These are phyloP conservation scores for Aphaenogaster floridana DNA, from an alignment of 1,140 invertebrate species.

Conservation along the genomic window DNA sequence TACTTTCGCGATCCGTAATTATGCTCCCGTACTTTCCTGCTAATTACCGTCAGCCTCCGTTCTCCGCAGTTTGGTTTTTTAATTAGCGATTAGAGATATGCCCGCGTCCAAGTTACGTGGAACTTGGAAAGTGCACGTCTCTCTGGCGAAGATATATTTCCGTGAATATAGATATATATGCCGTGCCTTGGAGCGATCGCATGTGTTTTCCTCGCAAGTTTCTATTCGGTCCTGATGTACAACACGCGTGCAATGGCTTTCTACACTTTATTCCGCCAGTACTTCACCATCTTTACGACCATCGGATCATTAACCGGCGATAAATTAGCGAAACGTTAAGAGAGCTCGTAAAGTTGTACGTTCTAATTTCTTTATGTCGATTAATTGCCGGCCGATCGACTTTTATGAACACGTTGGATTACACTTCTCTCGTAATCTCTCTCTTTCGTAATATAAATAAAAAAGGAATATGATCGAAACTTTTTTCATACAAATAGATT, in stretches of 20 bases:
- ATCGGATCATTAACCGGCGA: constrained; percentile 56
- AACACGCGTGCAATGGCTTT: constrained; percentile 44
- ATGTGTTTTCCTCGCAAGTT: constrained; percentile 34
- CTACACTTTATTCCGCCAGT: constrained; percentile 57
- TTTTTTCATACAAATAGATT: not conserved
- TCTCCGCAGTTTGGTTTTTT: constrained; percentile 29
- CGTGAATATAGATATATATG: constrained; percentile 8
- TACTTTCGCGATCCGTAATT: constrained; percentile 77
- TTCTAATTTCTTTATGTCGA: constrained; percentile 42
- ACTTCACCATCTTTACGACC: constrained; percentile 48
- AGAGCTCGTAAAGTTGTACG: constrained; percentile 33
- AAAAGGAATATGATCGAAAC: not conserved
- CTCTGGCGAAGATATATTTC: constrained; percentile 35
- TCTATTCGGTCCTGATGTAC: constrained; percentile 25
- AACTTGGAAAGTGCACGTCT: constrained; percentile 46
- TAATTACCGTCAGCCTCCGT: constrained; percentile 71
- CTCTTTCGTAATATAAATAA: not conserved
- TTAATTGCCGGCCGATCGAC: not conserved
- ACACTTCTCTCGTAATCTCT: constrained; percentile 17
- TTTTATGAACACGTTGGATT: constrained; percentile 12
- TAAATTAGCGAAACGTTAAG: constrained; percentile 53
- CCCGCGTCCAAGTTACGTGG: constrained; percentile 20
- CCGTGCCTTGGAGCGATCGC: constrained; percentile 1
- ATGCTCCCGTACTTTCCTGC: constrained; percentile 72
- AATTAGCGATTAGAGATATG: constrained; percentile 65